Evolutionary conservation across 2,113 vertebrate genomes (phyloP), one percentile per base, ranked within the genome.

Genomic region (Pagrus major): DNA sequence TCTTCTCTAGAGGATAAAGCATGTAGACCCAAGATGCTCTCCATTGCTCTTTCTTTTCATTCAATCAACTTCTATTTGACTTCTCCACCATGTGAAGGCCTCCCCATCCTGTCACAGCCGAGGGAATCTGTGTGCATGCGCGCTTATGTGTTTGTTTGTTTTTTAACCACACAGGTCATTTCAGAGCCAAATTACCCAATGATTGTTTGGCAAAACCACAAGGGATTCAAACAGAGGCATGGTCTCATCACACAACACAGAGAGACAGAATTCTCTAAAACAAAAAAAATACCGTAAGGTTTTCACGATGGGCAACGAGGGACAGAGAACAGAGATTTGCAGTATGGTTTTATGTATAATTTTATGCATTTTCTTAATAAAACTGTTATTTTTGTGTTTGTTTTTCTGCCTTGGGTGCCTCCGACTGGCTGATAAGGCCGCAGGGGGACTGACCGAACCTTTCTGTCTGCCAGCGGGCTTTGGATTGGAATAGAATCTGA

Each of bases 81-180:
- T 83, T 73, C 52, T 60, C 18, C 25, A 65, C 61, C 7, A 63
- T 73, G 27, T 79, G 2, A 61, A 68, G 73, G 73, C 70, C 41
- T 47, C 44, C 67, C 0, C 77, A 75, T 76, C 66, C 61, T 60
- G 78, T 59, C 76, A 61, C 33, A 52, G 76, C 69, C 37, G 39
- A 42, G 71, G 39, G 52, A 65, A 87, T 91, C 85, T 78, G 33
- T 33, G 49, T 6, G 31, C 44, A 4, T 8, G 37, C 56, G 67
- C 4, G 18, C 37, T 31, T 23, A 12, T 65, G 25, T 80, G 76
- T 85, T 84, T 87, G 77, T 73, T 88, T 89, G 73, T 76, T 84
- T 80, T 86, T 90, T 86, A 65, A 72, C 76, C 31, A 49, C n/a
- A 56, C 63, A 66, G 84, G 83, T 87, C 79, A 78, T 16, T 69